phyloP scores from a whole-genome alignment of 2,113 vertebrate species.

The Aix galericulata region DNA sequence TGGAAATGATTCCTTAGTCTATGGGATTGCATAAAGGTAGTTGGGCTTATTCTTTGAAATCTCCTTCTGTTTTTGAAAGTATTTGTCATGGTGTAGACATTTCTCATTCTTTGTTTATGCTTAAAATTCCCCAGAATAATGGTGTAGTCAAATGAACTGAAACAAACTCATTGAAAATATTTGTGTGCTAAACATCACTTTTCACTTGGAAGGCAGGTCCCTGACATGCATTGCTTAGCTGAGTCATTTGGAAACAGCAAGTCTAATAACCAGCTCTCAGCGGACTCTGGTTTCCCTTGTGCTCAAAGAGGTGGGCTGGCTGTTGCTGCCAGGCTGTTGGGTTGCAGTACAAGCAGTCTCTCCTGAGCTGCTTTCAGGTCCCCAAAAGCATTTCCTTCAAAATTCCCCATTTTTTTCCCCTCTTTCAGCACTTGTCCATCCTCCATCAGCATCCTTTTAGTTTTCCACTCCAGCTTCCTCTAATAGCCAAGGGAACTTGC shows the following conservation, averaged over 20 bases:
- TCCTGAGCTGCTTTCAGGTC: neutral
- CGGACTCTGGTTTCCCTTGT: neutral
- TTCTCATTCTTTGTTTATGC: neutral
- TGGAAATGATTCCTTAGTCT: neutral
- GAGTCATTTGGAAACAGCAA: neutral
- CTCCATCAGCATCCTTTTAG: neutral
- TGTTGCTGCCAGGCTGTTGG: neutral
- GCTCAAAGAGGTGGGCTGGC: neutral
- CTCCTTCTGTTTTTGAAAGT: neutral
- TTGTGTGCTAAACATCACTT: neutral
- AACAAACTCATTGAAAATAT: neutral
- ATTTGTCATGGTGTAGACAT: neutral
- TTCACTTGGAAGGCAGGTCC: neutral
- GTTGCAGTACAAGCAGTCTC: neutral
- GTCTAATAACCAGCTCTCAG: neutral
- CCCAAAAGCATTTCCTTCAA: neutral
- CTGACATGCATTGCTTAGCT: neutral
- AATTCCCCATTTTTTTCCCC: neutral
- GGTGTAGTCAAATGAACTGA: neutral
- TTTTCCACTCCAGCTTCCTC: neutral
- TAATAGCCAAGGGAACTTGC: neutral
- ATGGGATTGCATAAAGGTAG: rapidly evolving
- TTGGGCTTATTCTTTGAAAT: neutral
- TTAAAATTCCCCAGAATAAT: neutral
- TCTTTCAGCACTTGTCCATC: neutral